Conservation (phyloP, 2,113 vertebrate species). For the Macquaria australasica region DNA sequence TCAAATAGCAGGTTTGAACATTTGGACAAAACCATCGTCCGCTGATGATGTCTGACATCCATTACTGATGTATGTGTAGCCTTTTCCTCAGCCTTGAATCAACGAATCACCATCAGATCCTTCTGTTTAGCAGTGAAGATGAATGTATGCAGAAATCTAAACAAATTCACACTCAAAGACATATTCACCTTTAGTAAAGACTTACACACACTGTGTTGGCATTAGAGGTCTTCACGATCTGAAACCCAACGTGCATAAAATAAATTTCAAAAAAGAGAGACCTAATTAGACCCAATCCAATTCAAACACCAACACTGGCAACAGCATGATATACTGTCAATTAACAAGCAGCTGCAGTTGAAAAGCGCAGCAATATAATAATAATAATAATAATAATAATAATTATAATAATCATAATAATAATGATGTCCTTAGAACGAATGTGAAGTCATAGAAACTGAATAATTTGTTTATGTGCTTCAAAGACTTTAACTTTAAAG, state of each 20-base stretch:
- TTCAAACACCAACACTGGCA: no score
- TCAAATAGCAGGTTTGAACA: constrained; percentile 3
- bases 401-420: no score
- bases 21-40: constrained; percentile 1
- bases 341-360: not conserved
- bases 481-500: not conserved
- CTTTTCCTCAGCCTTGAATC: not conserved
- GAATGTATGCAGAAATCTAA: not conserved
- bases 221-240: not conserved
- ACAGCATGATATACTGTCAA: not conserved
- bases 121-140: not conserved
- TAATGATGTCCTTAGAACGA: not conserved
- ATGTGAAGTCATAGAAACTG: not conserved
- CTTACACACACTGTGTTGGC: not conserved
- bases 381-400: not conserved
- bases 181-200: not conserved
- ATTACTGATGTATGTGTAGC: not conserved
- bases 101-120: not conserved
- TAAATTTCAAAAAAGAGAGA: not conserved
- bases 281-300: not conserved
- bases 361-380: not conserved
- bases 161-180: constrained; percentile 4
- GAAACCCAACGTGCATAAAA: no score
- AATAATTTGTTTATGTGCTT: constrained; percentile 2
- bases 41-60: not conserved